Evolutionary conservation across 2,888 invertebrate genomes (phyloP).

Genomic region (Hydraecia micacea): DNA sequence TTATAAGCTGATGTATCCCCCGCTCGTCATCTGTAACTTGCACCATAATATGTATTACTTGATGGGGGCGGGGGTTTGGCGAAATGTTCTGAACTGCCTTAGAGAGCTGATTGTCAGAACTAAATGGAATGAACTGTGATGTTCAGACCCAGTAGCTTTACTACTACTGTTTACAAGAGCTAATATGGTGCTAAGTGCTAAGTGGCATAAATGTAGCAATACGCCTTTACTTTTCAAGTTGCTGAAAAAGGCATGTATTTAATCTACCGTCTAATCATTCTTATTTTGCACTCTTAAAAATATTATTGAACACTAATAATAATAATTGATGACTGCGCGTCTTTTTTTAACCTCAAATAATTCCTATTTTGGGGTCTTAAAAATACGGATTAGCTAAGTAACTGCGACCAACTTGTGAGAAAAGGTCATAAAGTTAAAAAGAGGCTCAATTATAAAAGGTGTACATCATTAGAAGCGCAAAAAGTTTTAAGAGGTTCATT

Average conservation of each 20-base stretch:
- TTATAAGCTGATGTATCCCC: constrained; percentile 12
- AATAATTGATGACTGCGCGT: neutral
- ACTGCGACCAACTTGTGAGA: neutral
- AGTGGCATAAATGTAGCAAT: neutral
- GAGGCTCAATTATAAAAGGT: neutral
- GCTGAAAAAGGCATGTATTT: neutral
- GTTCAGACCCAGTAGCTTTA: constrained; percentile 29
- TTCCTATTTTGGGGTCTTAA: neutral
- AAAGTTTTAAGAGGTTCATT: too few relatives aligned
- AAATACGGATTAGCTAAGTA: neutral
- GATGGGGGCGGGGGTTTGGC: constrained; percentile 84
- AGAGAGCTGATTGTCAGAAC: constrained; percentile 78
- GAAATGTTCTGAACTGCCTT: constrained; percentile 81
- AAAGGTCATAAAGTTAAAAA: neutral
- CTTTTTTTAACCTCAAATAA: neutral
- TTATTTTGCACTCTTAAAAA: neutral
- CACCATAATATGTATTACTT: constrained; percentile 79
- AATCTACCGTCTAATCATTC: neutral
- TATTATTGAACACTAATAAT: neutral
- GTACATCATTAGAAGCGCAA: neutral
- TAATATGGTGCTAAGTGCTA: neutral
- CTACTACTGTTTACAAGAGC: neutral
- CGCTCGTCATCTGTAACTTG: constrained; percentile 54
- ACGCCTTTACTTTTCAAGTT: neutral
- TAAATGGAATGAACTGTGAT: constrained; percentile 69